These are phyloP conservation scores for Drosophila azteca DNA, from an alignment of 1,140 invertebrate species.

Conservation along the genomic window DNA sequence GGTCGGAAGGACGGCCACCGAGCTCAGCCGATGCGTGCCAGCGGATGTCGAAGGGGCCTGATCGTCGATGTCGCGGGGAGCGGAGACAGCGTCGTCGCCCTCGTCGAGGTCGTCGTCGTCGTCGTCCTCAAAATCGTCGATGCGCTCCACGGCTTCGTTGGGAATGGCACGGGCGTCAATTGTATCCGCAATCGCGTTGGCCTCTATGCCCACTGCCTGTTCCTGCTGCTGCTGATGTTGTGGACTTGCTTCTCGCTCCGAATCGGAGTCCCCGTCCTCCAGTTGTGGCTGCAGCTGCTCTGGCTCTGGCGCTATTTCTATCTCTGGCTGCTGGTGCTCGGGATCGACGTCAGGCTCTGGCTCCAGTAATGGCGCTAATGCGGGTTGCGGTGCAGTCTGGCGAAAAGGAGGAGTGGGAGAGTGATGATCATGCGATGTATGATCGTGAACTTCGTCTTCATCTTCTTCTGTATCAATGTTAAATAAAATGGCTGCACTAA, in stretches of 20 bases:
- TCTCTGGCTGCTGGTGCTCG: background rate
- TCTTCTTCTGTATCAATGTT: slow-evolving; percentile 7
- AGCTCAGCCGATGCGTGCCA: slow-evolving; percentile 48
- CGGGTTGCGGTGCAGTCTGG: slow-evolving; percentile 60
- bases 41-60: slow-evolving; percentile 24
- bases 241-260: slow-evolving; percentile 20
- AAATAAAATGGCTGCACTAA: slow-evolving; percentile 17
- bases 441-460: slow-evolving; percentile 42
- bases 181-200: slow-evolving; percentile 71
- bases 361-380: slow-evolving; percentile 42
- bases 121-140: slow-evolving; percentile 75
- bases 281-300: slow-evolving; percentile 16
- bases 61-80: slow-evolving; percentile 36
- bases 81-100: slow-evolving; percentile 39
- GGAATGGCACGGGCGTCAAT: slow-evolving; percentile 69
- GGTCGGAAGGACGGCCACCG: slow-evolving; percentile 65
- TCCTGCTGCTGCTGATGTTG: slow-evolving; percentile 21
- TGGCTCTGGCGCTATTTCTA: slow-evolving; percentile 11
- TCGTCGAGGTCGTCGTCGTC: slow-evolving; percentile 56
- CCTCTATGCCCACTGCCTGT: slow-evolving; percentile 42
- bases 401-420: slow-evolving; percentile 76
- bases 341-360: background rate
- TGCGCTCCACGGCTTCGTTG: slow-evolving; percentile 72
- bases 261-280: slow-evolving; percentile 13
- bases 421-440: slow-evolving; percentile 68